Conservation (phyloP, 2,888 invertebrate genomes). For the Melinaea marsaeus region DNA sequence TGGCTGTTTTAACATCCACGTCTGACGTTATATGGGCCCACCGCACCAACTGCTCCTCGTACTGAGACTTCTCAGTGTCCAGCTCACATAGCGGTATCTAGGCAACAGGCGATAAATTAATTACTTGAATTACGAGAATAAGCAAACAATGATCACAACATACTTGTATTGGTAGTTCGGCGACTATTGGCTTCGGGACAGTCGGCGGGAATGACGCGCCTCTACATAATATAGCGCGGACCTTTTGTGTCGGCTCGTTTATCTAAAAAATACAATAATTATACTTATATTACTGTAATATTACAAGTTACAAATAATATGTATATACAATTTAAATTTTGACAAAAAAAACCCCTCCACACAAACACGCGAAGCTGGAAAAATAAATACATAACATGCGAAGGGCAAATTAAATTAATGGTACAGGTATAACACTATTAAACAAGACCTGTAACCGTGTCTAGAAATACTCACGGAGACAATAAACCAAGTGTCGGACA, state of each 20-base stretch:
- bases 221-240: slow-evolving; percentile 91
- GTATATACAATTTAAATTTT: too few species aligned
- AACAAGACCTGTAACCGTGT: too few species aligned
- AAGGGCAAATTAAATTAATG: too few species aligned
- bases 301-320: slow-evolving; percentile 7
- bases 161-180: slow-evolving; percentile 84
- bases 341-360: too few species aligned
- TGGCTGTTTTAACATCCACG: slow-evolving; percentile 81
- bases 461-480: slow-evolving; percentile 72
- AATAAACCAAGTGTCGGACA: slow-evolving; percentile 67
- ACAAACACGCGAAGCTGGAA: too few species aligned
- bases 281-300: background rate
- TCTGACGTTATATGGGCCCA: slow-evolving; percentile 80
- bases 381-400: too few species aligned
- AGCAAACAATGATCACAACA: slow-evolving; percentile 18
- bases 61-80: slow-evolving; percentile 86
- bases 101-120: slow-evolving; percentile 31
- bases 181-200: slow-evolving; percentile 89
- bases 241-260: slow-evolving; percentile 85
- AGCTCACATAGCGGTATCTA: slow-evolving; percentile 87
- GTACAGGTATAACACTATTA: too few species aligned
- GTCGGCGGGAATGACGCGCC: slow-evolving; percentile 93
- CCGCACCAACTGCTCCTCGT: slow-evolving; percentile 86
- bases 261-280: slow-evolving; percentile 62
- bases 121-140: background rate